phyloP scores from a whole-genome alignment of 2,888 invertebrate genomes.

The Sipha maydis region DNA sequence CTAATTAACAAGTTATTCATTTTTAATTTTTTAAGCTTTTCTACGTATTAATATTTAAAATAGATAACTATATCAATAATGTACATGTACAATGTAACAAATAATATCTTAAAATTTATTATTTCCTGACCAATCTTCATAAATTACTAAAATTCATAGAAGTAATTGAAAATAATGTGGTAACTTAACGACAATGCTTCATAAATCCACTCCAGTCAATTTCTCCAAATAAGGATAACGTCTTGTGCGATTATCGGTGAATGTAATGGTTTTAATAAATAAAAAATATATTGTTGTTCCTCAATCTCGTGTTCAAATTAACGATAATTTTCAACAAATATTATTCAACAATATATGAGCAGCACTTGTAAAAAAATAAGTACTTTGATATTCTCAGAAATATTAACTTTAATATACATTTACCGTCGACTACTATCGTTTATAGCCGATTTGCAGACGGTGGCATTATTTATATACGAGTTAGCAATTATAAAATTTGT shows the following conservation, averaged over 20 bases:
- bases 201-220: neutral
- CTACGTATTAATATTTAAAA: too few relatives aligned
- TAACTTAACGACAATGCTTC: neutral
- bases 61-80: too few relatives aligned
- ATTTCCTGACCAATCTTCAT: neutral
- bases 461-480: neutral
- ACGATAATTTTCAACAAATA: neutral
- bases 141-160: neutral
- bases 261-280: neutral
- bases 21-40: too few relatives aligned
- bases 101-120: neutral
- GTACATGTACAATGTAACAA: neutral
- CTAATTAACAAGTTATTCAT: too few relatives aligned
- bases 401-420: conserved; percentile 4
- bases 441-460: neutral
- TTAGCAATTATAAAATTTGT: conserved; percentile 3
- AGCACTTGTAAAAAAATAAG: neutral
- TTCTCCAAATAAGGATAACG: conserved; percentile 12
- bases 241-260: neutral
- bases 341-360: neutral
- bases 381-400: neutral
- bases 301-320: neutral
- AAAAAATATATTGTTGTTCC: neutral
- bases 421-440: neutral
- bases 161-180: neutral